Percentiles rank a stretch among this genome's conserved stretches.
These are phyloP conservation scores for Chaetoderma sp. DNA, from an alignment of 2,888 invertebrate species.

Conservation along the genomic window DNA sequence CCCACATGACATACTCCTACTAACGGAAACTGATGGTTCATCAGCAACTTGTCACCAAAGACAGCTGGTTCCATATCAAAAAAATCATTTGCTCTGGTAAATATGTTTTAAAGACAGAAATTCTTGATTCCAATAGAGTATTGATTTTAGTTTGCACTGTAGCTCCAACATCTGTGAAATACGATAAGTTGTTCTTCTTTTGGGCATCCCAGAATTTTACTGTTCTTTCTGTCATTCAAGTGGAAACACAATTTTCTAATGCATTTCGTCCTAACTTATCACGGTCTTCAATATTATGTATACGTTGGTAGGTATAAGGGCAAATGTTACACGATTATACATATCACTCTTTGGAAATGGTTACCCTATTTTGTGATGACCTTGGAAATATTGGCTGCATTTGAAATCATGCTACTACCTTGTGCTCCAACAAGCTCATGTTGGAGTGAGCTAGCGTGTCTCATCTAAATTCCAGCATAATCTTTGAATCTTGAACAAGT, in stretches of 20 bases:
- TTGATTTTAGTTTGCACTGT: neutral
- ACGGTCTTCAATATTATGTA: neutral
- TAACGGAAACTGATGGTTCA: too few relatives aligned
- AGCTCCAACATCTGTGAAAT: neutral
- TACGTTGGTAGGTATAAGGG: neutral
- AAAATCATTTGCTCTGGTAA: too few relatives aligned
- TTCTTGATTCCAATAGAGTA: neutral
- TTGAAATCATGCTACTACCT: neutral
- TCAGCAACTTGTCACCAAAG: too few relatives aligned
- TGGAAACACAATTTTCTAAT: neutral
- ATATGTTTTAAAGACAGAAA: too few relatives aligned
- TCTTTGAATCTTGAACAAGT: too few relatives aligned
- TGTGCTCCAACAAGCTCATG: neutral
- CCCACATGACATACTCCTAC: too few relatives aligned
- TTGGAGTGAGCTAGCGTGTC: neutral
- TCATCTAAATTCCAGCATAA: neutral
- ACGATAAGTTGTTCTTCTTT: neutral
- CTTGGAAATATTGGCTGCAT: neutral
- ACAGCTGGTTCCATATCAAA: too few relatives aligned
- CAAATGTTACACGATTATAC: neutral
- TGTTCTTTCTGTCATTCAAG: neutral
- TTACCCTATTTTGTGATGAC: neutral
- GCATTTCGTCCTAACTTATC: neutral
- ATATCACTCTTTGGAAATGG: neutral
- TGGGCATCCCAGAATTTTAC: conserved; percentile 1